These are phyloP conservation scores for Macroramphosus scolopax DNA, from an alignment of 2,797 vertebrate species.

Conservation along the genomic window DNA sequence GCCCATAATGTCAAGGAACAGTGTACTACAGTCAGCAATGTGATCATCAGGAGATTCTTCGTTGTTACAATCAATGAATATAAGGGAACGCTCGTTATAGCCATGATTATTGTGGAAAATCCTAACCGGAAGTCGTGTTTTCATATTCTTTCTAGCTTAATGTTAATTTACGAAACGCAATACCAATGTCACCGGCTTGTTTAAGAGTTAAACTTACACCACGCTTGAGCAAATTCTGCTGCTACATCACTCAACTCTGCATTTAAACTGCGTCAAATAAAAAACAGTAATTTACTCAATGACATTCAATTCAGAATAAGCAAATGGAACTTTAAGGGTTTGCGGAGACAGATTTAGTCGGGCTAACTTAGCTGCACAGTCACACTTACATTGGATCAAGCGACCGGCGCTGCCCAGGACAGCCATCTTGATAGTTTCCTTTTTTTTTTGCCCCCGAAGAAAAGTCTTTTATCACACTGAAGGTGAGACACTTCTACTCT, in stretches of 20 bases:
- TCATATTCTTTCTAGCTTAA: background rate
- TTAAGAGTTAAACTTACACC: slow-evolving; percentile 16
- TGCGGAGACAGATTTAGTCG: background rate
- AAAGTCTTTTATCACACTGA: background rate
- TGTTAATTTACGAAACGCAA: background rate
- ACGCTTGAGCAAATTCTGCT: no score
- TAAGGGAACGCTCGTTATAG: accelerated
- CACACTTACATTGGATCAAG: slow-evolving; percentile 69
- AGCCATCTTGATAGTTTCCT: slow-evolving; percentile 55
- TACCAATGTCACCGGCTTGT: slow-evolving; percentile 59
- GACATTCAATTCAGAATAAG: accelerated
- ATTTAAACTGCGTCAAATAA: background rate
- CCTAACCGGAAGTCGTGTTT: background rate
- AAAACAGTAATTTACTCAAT: accelerated
- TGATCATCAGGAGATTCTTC: no score
- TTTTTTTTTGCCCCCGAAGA: background rate
- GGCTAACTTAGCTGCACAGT: slow-evolving; percentile 19
- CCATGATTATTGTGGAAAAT: slow-evolving; percentile 7
- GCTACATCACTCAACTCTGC: accelerated
- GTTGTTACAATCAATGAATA: no score
- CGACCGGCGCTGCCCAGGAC: slow-evolving; percentile 65
- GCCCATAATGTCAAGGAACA: no score
- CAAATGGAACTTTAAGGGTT: background rate
- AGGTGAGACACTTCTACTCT: background rate
- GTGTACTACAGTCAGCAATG: no score